Conservation (phyloP, 1,140 invertebrate genomes). For the Chionoecetes opilio region DNA sequence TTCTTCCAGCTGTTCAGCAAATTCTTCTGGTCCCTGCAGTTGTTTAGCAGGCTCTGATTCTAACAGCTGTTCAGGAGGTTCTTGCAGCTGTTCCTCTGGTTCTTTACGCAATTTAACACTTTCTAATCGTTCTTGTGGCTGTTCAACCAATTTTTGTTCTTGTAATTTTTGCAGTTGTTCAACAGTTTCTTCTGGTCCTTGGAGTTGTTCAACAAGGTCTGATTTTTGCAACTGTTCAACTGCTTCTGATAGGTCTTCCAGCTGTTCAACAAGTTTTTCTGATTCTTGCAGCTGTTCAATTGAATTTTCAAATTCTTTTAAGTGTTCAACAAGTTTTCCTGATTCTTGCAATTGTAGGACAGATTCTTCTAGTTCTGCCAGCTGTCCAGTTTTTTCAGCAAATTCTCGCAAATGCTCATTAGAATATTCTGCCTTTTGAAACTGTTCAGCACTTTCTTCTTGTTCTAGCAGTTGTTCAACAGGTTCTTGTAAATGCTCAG, state of each 20-base stretch:
- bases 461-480: not conserved
- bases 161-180: not conserved
- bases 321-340: not conserved
- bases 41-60: too few species aligned
- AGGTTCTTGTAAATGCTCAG: not conserved
- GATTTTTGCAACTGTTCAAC: not conserved
- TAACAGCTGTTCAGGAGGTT: not conserved
- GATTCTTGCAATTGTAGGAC: not conserved
- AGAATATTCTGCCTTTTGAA: not conserved
- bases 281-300: not conserved
- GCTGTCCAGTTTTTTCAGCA: not conserved
- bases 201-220: not conserved
- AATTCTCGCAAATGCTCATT: not conserved
- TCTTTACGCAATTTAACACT: not conserved
- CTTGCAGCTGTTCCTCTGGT: not conserved
- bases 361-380: not conserved
- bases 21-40: too few species aligned
- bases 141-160: not conserved
- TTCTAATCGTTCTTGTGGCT: not conserved
- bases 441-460: not conserved
- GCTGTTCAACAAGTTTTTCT: not conserved
- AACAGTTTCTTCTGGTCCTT: not conserved
- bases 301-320: not conserved
- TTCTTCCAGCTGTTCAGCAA: not conserved
- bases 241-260: not conserved